These are phyloP conservation scores for Archivesica marissinica DNA, from an alignment of 1,140 invertebrate species.

Conservation along the genomic window DNA sequence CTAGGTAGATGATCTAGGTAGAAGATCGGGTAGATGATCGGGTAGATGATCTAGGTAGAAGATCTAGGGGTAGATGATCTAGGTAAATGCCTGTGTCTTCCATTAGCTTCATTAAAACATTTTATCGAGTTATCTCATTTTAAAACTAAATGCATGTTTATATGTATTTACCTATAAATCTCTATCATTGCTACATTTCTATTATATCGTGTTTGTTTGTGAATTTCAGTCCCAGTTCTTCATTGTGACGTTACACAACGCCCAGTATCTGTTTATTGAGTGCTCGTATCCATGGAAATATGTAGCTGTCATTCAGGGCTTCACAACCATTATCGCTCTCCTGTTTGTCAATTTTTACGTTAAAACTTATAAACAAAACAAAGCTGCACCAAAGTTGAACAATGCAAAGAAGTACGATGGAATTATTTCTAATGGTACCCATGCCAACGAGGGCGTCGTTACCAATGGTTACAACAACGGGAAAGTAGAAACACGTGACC, in stretches of 20 bases:
- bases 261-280: conserved; percentile 91
- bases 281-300: conserved; percentile 97
- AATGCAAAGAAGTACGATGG: too few relatives aligned
- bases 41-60: too few relatives aligned
- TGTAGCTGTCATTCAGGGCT: conserved; percentile 92
- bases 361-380: conserved; percentile 66
- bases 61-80: too few relatives aligned
- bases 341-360: conserved; percentile 93
- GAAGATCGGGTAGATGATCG: too few relatives aligned
- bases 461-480: conserved; percentile 9
- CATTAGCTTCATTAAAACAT: too few relatives aligned
- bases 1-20: too few relatives aligned
- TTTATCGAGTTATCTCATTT: too few relatives aligned
- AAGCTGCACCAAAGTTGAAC: background rate
- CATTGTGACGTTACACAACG: conserved; percentile 91
- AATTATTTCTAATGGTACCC: background rate
- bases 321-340: conserved; percentile 95
- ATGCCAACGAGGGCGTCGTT: background rate
- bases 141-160: too few relatives aligned
- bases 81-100: too few relatives aligned
- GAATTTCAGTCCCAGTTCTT: conserved; percentile 91
- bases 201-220: too few relatives aligned
- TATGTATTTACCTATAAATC: too few relatives aligned
- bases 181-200: too few relatives aligned
- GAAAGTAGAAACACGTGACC: background rate